Evolutionary conservation across 1,140 invertebrate genomes (phyloP), one percentile per base, ranked within the genome.

Genomic region (Chymomyza costata): DNA sequence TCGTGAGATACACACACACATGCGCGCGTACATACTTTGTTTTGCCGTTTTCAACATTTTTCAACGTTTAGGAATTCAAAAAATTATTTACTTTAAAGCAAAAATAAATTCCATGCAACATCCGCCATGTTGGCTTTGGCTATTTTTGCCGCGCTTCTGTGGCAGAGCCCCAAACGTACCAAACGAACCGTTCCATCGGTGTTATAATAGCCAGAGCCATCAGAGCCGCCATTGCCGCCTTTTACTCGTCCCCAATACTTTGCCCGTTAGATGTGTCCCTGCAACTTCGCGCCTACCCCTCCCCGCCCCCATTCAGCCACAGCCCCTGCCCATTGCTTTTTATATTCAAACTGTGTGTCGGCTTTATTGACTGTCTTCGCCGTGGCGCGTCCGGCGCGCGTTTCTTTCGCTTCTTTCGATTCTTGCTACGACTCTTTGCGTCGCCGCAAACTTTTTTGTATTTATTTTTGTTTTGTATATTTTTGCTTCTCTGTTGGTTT

Each of bases 71-170:
- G 68, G 68, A 71, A 71, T 71, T 71, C 49, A 34, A 71, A 61
- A 68, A 54, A 68, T 71, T 71, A 57, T 68, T 68, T 64, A 68
- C 65, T 71, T 68, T 71, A 71, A 68, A 71, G 61, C 67, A 71
- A 68, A 68, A 71, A 71, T 68, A 71, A 68, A 71, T 71, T 71
- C 68, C 68, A 68, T 71, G 56, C 68, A 68, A 71, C 65, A 71
- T 71, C 65, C 68, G 65, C 67, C 65, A 66, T 66, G 61, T 66
- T 66, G 64, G 64, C 54, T 63, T 66, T 58, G 53, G 58, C 65
- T 69, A 66, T 57, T 61, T 60, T 67, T 64, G 62, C 55, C 63
- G 63, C 64, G 56, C 44, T 63, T 34, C 46, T 51, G 46, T 35
- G 45, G 52, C 58, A 48, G 28, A n/a, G 31, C 45, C 10, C 19